Conservation (phyloP, 2,888 invertebrate species). For the Hypomecis atomaria region DNA sequence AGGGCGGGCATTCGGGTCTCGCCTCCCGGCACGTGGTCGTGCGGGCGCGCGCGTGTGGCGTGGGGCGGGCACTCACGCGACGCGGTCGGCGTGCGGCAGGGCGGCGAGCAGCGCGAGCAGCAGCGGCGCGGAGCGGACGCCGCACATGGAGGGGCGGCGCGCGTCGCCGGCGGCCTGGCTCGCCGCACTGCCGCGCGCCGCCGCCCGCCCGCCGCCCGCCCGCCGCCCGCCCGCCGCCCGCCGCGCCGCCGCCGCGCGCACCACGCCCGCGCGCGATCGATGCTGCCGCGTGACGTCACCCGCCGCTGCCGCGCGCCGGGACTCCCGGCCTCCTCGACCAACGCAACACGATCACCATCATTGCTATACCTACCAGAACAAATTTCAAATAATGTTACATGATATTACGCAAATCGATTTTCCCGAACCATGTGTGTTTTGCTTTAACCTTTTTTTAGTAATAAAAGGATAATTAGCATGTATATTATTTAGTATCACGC, state of each 20-base stretch:
- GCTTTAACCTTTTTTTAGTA: too few relatives aligned
- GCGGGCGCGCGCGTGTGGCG: conserved; percentile 2
- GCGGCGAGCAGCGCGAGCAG: conserved; percentile 59
- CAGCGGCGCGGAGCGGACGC: conserved; percentile 54
- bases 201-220: conserved; percentile 29
- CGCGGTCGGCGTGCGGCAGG: conserved; percentile 60
- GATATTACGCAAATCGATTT: too few relatives aligned
- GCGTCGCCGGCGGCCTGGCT: conserved; percentile 46
- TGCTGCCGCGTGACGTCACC: conserved; percentile 30
- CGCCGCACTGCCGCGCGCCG: conserved; percentile 49
- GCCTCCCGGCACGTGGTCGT: not conserved
- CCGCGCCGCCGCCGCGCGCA: conserved; percentile 24
- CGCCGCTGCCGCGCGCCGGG: conserved; percentile 17
- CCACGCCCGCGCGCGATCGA: conserved; percentile 25
- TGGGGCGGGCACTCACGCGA: conserved; percentile 53
- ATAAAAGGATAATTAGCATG: too few relatives aligned
- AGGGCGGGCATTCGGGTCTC: too few relatives aligned
- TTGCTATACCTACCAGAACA: too few relatives aligned
- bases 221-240: conserved; percentile 27
- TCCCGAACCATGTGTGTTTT: too few relatives aligned
- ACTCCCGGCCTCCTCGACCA: not conserved
- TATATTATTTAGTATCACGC: too few relatives aligned
- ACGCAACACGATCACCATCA: not conserved
- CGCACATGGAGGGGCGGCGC: conserved; percentile 52
- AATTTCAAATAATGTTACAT: too few relatives aligned